Percentiles rank a stretch among this genome's conserved stretches.
phyloP scores from a whole-genome alignment of 2,888 invertebrate genomes.

The Vandiemenella viatica region DNA sequence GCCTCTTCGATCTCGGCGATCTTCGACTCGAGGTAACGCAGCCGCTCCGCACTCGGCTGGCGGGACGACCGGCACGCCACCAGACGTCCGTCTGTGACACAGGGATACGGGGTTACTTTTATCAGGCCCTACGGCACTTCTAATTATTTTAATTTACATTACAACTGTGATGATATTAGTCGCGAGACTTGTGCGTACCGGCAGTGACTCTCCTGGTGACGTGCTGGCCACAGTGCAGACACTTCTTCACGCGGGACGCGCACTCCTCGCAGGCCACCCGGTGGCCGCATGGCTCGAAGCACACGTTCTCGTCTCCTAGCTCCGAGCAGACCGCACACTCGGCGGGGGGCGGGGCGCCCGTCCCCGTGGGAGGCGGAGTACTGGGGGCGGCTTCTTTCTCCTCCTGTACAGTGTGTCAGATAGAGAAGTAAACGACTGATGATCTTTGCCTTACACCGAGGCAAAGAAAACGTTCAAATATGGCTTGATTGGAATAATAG shows the following conservation, averaged over 20 bases:
- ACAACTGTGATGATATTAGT: too few species aligned
- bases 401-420: too few species aligned
- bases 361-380: too few species aligned
- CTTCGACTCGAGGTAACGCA: constrained; percentile 56
- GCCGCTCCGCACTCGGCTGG: constrained; percentile 48
- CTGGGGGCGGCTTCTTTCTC: too few species aligned
- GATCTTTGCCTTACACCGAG: too few species aligned
- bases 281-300: constrained; percentile 59
- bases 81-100: constrained; percentile 28
- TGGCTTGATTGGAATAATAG: too few species aligned
- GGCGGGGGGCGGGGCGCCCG: constrained; percentile 27
- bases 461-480: too few species aligned
- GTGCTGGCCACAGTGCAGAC: constrained; percentile 45
- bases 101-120: too few species aligned
- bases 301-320: constrained; percentile 38
- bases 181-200: too few species aligned
- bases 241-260: constrained; percentile 61
- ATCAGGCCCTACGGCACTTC: too few species aligned
- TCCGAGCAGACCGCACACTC: constrained; percentile 62
- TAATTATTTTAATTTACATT: too few species aligned
- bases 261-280: constrained; percentile 60
- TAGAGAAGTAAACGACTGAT: too few species aligned
- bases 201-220: constrained; percentile 41
- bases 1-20: constrained; percentile 77
- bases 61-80: constrained; percentile 28